Base-by-base conservation (phyloP, 53 echinoderm and acorn worm species). In the Astropecten irregularis region DNA sequence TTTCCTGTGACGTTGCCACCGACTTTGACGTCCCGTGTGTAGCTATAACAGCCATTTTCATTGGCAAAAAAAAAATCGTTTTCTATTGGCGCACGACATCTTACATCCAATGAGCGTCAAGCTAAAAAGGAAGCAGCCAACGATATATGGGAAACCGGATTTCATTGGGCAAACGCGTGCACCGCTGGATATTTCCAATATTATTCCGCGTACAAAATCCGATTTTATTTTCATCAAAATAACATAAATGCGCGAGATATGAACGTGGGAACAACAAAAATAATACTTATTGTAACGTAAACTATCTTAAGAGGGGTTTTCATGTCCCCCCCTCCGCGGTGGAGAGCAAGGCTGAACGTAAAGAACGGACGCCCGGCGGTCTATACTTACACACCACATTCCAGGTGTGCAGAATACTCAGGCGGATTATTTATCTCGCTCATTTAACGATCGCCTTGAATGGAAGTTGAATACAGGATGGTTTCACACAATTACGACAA, bases 311-410 rank as follows among this genome's bases (percentile, higher is more conserved):
- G n/a, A n/a, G n/a, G n/a, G n/a, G n/a, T n/a, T n/a, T n/a, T n/a
- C n/a, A n/a, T n/a, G n/a, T n/a, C n/a, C n/a, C n/a, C n/a, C n/a
- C n/a, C n/a, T n/a, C n/a, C n/a, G n/a, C n/a, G n/a, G n/a, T n/a
- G n/a, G n/a, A n/a, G n/a, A n/a, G n/a, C n/a, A n/a, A n/a, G n/a
- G n/a, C n/a, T n/a, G n/a, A n/a, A n/a, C n/a, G n/a, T n/a, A n/a
- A n/a, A n/a, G n/a, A n/a, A n/a, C n/a, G n/a, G n/a, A n/a, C n/a
- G n/a, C n/a, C n/a, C n/a, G n/a, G n/a, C n/a, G n/a, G n/a, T n/a
- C n/a, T n/a, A n/a, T 72, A 15, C 31, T 52, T 35, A 55, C 73
- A 54, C 25, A 27, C 40, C 73, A 73, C 29, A 73, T 73, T 55
- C 73, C 68, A 13, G 68, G 68, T 3, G 25, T 26, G 19, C 68